These are phyloP conservation scores for Lagocephalus sceleratus DNA, from an alignment of 2,797 vertebrate genomes.

Conservation along the genomic window DNA sequence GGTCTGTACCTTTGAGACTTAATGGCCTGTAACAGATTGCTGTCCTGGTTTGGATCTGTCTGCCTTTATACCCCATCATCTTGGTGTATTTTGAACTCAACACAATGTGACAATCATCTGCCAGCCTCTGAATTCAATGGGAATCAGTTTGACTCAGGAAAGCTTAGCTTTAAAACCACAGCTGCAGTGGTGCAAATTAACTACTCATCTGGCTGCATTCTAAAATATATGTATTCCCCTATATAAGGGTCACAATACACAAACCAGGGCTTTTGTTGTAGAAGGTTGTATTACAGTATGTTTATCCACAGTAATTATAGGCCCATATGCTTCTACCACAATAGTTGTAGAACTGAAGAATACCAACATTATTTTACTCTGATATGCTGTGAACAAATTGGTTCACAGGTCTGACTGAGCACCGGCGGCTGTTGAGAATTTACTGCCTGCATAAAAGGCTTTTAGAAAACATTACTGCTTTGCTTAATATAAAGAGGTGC, in stretches of 20 bases:
- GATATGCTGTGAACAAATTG: slow-evolving; percentile 5
- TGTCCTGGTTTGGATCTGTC: background rate
- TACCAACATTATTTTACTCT: slow-evolving; percentile 8
- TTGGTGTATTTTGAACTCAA: background rate
- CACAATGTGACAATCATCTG: slow-evolving; percentile 2
- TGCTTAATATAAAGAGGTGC: background rate
- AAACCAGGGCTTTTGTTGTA: background rate
- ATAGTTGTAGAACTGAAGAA: slow-evolving; percentile 3
- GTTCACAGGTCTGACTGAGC: background rate
- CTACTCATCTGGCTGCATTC: slow-evolving; percentile 1
- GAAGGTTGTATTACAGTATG: slow-evolving; percentile 12
- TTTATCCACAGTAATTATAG: slow-evolving; percentile 13
- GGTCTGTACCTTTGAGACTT: background rate
- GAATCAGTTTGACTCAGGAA: slow-evolving; percentile 29
- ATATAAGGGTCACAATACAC: too few species aligned
- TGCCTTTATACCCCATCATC: background rate
- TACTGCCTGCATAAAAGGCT: background rate
- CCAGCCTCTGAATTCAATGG: slow-evolving; percentile 11
- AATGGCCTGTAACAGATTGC: background rate
- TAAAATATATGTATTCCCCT: too few species aligned
- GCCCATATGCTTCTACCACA: background rate
- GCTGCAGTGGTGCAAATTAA: slow-evolving; percentile 13
- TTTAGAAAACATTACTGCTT: background rate
- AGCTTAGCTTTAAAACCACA: slow-evolving; percentile 31
- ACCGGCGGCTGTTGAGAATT: background rate